Evolutionary conservation across 2,888 invertebrate species (phyloP).

Genomic region (Dugesia japonica): DNA sequence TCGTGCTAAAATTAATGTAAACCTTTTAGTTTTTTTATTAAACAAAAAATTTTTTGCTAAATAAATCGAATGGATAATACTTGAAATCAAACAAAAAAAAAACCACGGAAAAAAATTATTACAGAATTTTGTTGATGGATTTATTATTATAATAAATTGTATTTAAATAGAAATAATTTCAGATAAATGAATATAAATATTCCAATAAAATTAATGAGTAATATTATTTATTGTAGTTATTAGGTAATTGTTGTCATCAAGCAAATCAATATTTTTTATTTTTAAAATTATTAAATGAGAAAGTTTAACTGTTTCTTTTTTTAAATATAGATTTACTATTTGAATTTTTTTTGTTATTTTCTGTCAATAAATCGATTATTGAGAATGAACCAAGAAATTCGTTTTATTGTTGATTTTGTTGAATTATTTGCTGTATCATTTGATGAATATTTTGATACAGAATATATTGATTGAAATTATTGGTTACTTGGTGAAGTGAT

Average conservation of each 20-base stretch:
- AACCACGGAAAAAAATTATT: no score
- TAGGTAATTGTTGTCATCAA: not conserved
- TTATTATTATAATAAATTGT: no score
- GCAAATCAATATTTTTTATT: not conserved
- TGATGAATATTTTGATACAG: not conserved
- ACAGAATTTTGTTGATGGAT: no score
- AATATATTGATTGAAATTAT: not conserved
- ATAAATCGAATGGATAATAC: not conserved
- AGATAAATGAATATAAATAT: no score
- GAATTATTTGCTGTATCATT: not conserved
- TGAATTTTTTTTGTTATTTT: not conserved
- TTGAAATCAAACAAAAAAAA: not conserved
- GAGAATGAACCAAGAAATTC: not conserved
- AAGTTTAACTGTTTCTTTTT: constrained; percentile 6
- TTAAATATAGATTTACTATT: constrained; percentile 16
- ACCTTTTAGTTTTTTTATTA: constrained; percentile 59
- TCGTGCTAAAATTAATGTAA: constrained; percentile 63
- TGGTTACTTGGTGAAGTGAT: not conserved
- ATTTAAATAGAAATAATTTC: no score
- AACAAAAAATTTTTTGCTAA: constrained; percentile 60
- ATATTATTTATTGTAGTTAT: not conserved
- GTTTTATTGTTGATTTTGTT: not conserved
- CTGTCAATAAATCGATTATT: not conserved
- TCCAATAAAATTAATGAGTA: not conserved
- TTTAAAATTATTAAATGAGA: not conserved